Conservation (phyloP, 1,140 invertebrate species). For the Cydia strobilella region DNA sequence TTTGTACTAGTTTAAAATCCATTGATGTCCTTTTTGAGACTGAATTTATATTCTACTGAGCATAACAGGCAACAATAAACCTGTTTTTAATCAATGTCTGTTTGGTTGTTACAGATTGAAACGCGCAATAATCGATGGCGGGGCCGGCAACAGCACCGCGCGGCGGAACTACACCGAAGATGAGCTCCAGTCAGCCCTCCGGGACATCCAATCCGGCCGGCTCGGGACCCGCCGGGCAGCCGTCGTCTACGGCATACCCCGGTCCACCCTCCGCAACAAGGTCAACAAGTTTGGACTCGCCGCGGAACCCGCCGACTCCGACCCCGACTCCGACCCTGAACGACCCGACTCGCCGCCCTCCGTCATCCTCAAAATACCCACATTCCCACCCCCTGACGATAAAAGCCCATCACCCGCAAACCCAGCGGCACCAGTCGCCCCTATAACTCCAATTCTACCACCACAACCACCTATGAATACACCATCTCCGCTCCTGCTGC, state of each 20-base stretch:
- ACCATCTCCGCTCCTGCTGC: slow-evolving; percentile 66
- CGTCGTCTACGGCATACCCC: slow-evolving; percentile 96
- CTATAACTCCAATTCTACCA: slow-evolving; percentile 80
- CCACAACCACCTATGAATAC: slow-evolving; percentile 68
- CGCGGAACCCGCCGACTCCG: slow-evolving; percentile 79
- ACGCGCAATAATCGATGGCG: slow-evolving; percentile 54
- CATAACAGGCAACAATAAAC: background rate
- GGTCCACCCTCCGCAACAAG: slow-evolving; percentile 97
- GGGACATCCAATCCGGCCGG: slow-evolving; percentile 95
- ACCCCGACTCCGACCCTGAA: slow-evolving; percentile 72
- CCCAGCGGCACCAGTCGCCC: slow-evolving; percentile 81
- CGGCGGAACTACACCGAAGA: slow-evolving; percentile 94
- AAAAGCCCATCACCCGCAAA: slow-evolving; percentile 70
- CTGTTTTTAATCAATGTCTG: background rate
- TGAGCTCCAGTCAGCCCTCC: slow-evolving; percentile 92
- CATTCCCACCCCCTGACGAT: slow-evolving; percentile 88
- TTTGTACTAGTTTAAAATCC: too few relatives aligned
- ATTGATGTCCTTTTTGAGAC: too few relatives aligned
- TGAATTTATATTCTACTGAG: too few relatives aligned
- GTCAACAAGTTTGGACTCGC: slow-evolving; percentile 92
- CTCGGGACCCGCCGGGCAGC: slow-evolving; percentile 95
- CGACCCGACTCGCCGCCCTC: slow-evolving; percentile 78
- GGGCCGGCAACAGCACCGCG: slow-evolving; percentile 79
- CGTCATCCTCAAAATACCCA: slow-evolving; percentile 95
- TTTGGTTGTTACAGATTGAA: slow-evolving; percentile 69